phyloP scores from a whole-genome alignment of 2,797 vertebrate genomes.

The Melopsittacus undulatus region DNA sequence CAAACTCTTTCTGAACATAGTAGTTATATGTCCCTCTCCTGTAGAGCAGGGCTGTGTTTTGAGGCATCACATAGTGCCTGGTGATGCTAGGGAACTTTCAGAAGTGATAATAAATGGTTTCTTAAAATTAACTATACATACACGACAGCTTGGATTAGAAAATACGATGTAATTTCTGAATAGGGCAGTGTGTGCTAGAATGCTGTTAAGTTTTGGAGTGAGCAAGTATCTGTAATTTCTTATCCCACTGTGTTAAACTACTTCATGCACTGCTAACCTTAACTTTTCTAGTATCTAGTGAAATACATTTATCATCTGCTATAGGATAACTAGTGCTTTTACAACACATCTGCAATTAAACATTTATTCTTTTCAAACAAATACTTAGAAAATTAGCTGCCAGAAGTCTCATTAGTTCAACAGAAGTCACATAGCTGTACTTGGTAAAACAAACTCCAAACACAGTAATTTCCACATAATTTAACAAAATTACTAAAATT shows the following conservation, averaged over 20 bases:
- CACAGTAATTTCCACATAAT: neutral
- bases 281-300: neutral
- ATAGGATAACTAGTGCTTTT: neutral
- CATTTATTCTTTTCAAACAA: neutral
- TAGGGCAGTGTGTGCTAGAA: neutral
- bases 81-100: neutral
- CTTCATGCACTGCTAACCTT: neutral
- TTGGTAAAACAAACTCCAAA: neutral
- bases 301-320: neutral
- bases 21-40: neutral
- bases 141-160: neutral
- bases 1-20: neutral
- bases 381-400: neutral
- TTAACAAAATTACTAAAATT: neutral
- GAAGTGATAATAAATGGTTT: neutral
- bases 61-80: neutral
- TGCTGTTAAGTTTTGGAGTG: neutral
- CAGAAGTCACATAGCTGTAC: neutral
- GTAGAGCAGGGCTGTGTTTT: neutral
- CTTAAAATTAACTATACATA: neutral
- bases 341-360: neutral
- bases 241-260: neutral
- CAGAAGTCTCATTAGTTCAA: neutral
- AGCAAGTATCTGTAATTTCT: neutral
- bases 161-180: neutral